phyloP scores from a whole-genome alignment of 53 echinoderm and acorn worm genomes.

The Crossaster papposus region DNA sequence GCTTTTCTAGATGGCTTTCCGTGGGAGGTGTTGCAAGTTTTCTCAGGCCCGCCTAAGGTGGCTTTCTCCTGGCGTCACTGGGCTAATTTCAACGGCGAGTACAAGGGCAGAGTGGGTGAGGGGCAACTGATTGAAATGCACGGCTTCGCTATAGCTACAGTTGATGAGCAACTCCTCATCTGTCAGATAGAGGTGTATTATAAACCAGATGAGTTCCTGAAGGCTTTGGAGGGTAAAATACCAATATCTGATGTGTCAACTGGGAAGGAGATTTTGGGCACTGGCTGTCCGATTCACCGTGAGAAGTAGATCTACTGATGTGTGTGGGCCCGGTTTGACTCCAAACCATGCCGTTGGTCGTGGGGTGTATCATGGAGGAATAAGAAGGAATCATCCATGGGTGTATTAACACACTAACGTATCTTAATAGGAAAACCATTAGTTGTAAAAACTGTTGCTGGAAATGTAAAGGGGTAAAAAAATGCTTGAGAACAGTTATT shows the following conservation, averaged over 20 bases:
- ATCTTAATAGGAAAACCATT: too few relatives aligned
- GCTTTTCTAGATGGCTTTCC: conserved; percentile 77
- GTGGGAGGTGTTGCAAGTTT: conserved; percentile 82
- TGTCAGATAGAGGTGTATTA: conserved; percentile 67
- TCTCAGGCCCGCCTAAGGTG: conserved; percentile 76
- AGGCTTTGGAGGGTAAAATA: conserved; percentile 61
- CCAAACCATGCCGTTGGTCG: too few relatives aligned
- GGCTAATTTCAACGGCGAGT: conserved; percentile 66
- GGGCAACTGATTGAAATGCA: conserved; percentile 61
- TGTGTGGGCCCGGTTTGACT: too few relatives aligned
- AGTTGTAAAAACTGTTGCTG: too few relatives aligned
- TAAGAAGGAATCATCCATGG: too few relatives aligned
- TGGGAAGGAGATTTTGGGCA: conserved; percentile 60
- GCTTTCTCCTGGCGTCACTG: conserved; percentile 85
- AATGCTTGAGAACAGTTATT: too few relatives aligned
- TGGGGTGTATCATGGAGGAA: too few relatives aligned
- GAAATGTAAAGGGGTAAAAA: too few relatives aligned
- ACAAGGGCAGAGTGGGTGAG: conserved; percentile 60
- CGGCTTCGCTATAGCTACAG: conserved; percentile 70
- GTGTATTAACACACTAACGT: too few relatives aligned
- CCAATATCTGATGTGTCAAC: conserved; percentile 35
- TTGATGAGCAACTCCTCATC: conserved; percentile 67
- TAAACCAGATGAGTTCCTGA: conserved; percentile 70
- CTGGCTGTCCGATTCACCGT: conserved; percentile 55
- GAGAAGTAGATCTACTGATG: background rate